Conservation (phyloP, 2,888 invertebrate genomes). For the Lucinisca nassula region DNA sequence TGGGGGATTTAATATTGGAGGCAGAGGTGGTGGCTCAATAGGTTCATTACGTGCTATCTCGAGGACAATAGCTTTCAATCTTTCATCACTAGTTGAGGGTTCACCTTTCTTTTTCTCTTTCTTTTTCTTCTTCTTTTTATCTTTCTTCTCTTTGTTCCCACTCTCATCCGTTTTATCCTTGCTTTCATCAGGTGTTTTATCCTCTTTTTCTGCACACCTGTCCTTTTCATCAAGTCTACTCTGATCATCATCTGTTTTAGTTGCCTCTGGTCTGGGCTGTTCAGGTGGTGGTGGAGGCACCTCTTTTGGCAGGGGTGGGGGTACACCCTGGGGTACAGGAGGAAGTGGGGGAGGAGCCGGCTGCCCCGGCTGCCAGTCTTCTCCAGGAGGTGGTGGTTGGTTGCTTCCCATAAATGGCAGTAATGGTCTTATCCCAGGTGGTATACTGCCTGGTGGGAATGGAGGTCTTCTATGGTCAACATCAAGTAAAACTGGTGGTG, state of each 20-base stretch:
- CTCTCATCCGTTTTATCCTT: conserved; percentile 30
- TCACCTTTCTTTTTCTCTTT: conserved; percentile 38
- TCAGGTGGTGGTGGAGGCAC: conserved; percentile 42
- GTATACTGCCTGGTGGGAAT: conserved; percentile 15
- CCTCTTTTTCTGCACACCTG: conserved; percentile 18
- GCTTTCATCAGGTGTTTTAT: conserved; percentile 37
- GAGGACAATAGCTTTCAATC: conserved; percentile 53
- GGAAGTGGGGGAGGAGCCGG: conserved; percentile 52
- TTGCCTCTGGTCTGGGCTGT: background rate
- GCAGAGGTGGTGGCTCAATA: conserved; percentile 49
- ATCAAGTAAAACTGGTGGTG: conserved; percentile 59
- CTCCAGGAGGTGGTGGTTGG: conserved; percentile 74
- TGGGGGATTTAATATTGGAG: background rate
- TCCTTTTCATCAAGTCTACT: background rate
- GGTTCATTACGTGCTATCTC: conserved; percentile 61
- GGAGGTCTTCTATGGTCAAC: conserved; percentile 66
- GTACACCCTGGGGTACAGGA: conserved; percentile 37
- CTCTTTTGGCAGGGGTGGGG: conserved; percentile 14
- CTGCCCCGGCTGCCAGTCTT: conserved; percentile 56
- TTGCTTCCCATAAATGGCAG: conserved; percentile 47
- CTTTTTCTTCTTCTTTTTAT: conserved; percentile 40
- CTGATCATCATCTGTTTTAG: background rate
- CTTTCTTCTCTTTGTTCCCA: conserved; percentile 24
- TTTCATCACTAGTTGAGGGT: conserved; percentile 50
- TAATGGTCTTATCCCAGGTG: conserved; percentile 30